These are phyloP conservation scores for Eulemur rufifrons DNA, from an alignment of 2,113 vertebrate genomes.

Conservation along the genomic window DNA sequence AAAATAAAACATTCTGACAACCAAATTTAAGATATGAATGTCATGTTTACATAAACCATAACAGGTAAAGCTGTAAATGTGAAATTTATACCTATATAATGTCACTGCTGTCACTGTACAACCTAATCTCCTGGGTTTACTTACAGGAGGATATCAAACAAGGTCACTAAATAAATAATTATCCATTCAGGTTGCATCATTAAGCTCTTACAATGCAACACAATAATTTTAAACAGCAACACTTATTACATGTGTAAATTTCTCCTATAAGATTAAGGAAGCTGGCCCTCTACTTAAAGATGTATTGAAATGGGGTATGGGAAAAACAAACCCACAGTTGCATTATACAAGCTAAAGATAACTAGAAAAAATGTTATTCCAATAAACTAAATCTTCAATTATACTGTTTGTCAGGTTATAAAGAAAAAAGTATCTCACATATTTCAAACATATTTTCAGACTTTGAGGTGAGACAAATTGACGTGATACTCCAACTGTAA, in stretches of 20 bases:
- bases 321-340: neutral
- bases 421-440: slow-evolving; percentile 51
- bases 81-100: slow-evolving; percentile 49
- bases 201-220: slow-evolving; percentile 50
- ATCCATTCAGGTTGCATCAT: slow-evolving; percentile 21
- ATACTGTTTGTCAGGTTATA: slow-evolving; percentile 39
- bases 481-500: slow-evolving; percentile 46
- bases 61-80: slow-evolving; percentile 27
- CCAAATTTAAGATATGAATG: slow-evolving; percentile 33
- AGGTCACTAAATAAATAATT: slow-evolving; percentile 48
- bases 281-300: neutral
- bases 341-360: slow-evolving; percentile 60
- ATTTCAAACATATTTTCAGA: slow-evolving; percentile 46
- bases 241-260: neutral
- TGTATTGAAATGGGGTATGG: neutral
- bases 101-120: neutral
- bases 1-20: slow-evolving; percentile 56
- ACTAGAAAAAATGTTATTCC: slow-evolving; percentile 46
- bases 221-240: slow-evolving; percentile 24
- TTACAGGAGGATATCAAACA: slow-evolving; percentile 50
- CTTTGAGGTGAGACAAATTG: neutral
- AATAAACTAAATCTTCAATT: slow-evolving; percentile 69
- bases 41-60: neutral
- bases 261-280: neutral
- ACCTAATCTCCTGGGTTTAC: neutral